Conservation (phyloP, 2,113 vertebrate genomes). For the Scomber japonicus region DNA sequence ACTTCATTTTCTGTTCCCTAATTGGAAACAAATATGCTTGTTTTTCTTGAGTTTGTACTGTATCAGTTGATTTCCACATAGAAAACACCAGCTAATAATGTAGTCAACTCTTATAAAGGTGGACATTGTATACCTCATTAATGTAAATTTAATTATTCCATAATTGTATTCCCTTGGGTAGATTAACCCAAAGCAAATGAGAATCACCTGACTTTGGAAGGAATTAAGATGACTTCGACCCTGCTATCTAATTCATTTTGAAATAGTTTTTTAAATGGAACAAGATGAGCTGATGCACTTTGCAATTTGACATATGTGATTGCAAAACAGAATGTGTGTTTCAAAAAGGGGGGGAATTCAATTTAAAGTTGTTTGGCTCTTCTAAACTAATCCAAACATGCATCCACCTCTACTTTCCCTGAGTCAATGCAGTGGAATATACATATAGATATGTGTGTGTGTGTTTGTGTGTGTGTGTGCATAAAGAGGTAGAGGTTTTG, state of each 20-base stretch:
- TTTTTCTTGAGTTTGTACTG: conserved; percentile 17
- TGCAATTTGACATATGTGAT: conserved; percentile 40
- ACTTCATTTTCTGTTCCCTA: conserved; percentile 31
- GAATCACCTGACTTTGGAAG: conserved; percentile 33
- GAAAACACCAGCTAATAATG: conserved; percentile 13
- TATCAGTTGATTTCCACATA: conserved; percentile 12
- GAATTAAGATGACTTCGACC: conserved; percentile 33
- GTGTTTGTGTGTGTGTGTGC: too few species aligned
- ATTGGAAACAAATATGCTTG: conserved; percentile 28
- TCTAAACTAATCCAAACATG: conserved; percentile 46
- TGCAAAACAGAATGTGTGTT: conserved; percentile 12
- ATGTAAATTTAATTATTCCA: conserved; percentile 45
- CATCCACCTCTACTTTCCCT: not conserved
- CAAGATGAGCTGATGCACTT: conserved; percentile 46
- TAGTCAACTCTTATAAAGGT: conserved; percentile 17
- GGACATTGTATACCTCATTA: conserved; percentile 45
- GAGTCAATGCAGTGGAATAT: not conserved
- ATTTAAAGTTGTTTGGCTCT: conserved; percentile 52
- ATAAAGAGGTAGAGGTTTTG: conserved; percentile 46
- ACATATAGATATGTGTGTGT: not conserved
- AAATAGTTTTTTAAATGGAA: conserved; percentile 51
- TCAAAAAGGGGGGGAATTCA: conserved; percentile 37
- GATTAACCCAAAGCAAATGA: conserved; percentile 53
- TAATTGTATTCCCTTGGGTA: conserved; percentile 54
- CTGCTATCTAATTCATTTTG: conserved; percentile 43